These are phyloP conservation scores for Diogma glabrata DNA, from an alignment of 2,888 invertebrate species.

Conservation along the genomic window DNA sequence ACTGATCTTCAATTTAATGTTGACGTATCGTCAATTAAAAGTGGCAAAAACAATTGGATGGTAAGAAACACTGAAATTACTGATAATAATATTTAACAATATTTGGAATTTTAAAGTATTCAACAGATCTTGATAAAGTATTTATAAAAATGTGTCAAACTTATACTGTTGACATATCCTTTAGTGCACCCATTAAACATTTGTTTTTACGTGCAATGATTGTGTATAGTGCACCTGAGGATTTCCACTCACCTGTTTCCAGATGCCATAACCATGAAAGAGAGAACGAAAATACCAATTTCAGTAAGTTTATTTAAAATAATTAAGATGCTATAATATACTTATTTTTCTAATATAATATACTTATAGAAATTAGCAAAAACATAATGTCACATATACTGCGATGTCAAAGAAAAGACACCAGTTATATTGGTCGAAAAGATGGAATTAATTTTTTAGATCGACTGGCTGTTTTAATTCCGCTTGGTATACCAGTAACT, in stretches of 20 bases:
- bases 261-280: slow-evolving; percentile 53
- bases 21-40: slow-evolving; percentile 2
- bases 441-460: slow-evolving; percentile 41
- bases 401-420: slow-evolving; percentile 30
- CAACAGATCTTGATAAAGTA: slow-evolving; percentile 43
- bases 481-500: slow-evolving; percentile 42
- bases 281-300: slow-evolving; percentile 22
- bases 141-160: slow-evolving; percentile 47
- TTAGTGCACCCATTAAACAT: slow-evolving; percentile 31
- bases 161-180: slow-evolving; percentile 49
- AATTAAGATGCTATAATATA: too few relatives aligned
- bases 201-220: slow-evolving; percentile 48
- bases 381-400: slow-evolving; percentile 29
- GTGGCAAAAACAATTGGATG: slow-evolving; percentile 8
- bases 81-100: too few relatives aligned
- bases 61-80: background rate
- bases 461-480: slow-evolving; percentile 50
- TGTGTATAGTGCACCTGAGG: slow-evolving; percentile 48
- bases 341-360: too few relatives aligned
- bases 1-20: slow-evolving; percentile 11
- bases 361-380: too few relatives aligned
- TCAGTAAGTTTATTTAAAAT: slow-evolving; percentile 13
- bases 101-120: too few relatives aligned
- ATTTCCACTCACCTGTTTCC: slow-evolving; percentile 48
- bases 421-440: slow-evolving; percentile 26